Base-by-base conservation (phyloP, 2,113 vertebrate species). In the Prietella phreatophila region DNA sequence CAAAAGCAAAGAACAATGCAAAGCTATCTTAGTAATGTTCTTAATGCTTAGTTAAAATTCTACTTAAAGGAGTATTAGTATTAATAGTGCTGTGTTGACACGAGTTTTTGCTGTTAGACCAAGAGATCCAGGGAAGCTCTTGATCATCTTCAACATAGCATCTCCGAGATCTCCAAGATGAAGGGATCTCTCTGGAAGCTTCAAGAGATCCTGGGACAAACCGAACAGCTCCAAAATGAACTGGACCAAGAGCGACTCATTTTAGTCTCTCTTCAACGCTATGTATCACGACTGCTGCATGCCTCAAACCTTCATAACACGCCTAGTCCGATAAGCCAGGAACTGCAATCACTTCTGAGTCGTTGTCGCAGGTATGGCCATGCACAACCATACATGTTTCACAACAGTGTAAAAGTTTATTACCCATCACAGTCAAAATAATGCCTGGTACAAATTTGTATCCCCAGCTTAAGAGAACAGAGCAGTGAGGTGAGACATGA, bases 81-180 rank as follows among this genome's bases (percentile, higher is more conserved):
- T 58, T 8, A 67, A n/a, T 50, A 47, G 55, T 19, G 67, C 65
- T 87, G 58, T 78, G 14, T 61, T 50, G 36, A n/a, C 22, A 7
- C 1, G 36, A 61, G 71, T 53, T 85, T 61, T 83, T 88, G 39
- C 13, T 19, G 27, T 75, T 85, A 99, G 98, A 94, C 99, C 86
- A 96, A 97, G 92, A 94, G 95, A 90, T 96, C 97, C 93, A 93
- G 95, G 90, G 96, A 96, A 88, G 94, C 93, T 85, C 93, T 98
- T 8, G 95, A 96, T 86, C 94, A 94, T 85, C 95, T 97, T 83
- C 96, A 97, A 90, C 94, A 96, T 71, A 96, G 96, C 4, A 91
- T 97, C 9, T 95, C 94, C 33, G 95, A 97, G 89, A 91, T 90
- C 85, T 94, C 95, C 53, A 90, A 93, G 89, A 89, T 92, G 71